phyloP scores from a whole-genome alignment of 2,888 invertebrate genomes.

The Microctonus aethiopoides region DNA sequence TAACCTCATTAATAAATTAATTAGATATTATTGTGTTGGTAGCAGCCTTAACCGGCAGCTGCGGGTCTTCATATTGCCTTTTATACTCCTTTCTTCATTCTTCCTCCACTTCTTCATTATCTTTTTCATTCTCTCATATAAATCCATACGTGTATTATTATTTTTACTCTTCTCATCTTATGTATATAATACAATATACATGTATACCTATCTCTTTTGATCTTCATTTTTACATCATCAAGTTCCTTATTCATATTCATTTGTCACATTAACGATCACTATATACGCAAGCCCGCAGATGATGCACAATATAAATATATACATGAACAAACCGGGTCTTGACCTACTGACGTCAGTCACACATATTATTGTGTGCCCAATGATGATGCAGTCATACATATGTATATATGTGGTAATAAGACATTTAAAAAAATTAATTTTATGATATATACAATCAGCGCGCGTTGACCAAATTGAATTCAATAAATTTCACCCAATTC shows the following conservation, averaged over 20 bases:
- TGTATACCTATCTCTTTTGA: neutral
- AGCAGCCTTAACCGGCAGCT: slow-evolving; percentile 61
- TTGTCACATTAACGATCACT: slow-evolving; percentile 11
- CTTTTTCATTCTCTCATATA: slow-evolving; percentile 10
- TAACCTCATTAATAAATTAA: slow-evolving; percentile 67
- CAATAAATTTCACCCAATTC: neutral
- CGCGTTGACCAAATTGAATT: neutral
- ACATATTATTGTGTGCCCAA: neutral
- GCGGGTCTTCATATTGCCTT: slow-evolving; percentile 42
- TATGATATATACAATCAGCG: neutral
- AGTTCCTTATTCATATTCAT: neutral
- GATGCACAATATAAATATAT: slow-evolving; percentile 40
- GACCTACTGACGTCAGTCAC: slow-evolving; percentile 53
- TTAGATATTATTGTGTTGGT: slow-evolving; percentile 67
- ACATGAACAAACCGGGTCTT: slow-evolving; percentile 43
- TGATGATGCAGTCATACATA: neutral
- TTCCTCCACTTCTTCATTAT: slow-evolving; percentile 15
- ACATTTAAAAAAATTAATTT: neutral
- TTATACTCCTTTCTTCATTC: slow-evolving; percentile 24
- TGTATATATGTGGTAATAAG: neutral
- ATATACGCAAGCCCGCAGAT: slow-evolving; percentile 49
- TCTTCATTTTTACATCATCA: slow-evolving; percentile 13
- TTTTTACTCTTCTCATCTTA: slow-evolving; percentile 17
- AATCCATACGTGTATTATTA: neutral
- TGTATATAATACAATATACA: neutral